Evolutionary conservation across 2,113 vertebrate species (phyloP).

Genomic region (Scomber colias): DNA sequence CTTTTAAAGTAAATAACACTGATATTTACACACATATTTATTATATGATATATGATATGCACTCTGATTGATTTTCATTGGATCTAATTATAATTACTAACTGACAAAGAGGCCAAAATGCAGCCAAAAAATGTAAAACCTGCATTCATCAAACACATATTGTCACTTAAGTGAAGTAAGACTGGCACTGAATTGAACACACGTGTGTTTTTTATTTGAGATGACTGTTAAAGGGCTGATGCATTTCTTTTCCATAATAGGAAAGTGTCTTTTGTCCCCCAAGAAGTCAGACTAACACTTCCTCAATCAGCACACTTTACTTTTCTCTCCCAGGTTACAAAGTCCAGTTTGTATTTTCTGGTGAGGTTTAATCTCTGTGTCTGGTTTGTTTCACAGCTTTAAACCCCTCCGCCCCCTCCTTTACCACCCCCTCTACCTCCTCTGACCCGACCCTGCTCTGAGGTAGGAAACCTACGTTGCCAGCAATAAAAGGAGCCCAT

Average conservation of each 20-base stretch:
- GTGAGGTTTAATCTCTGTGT: constrained; percentile 69
- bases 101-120: neutral
- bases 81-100: neutral
- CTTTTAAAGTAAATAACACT: neutral
- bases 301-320: neutral
- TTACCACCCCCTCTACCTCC: neutral
- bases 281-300: neutral
- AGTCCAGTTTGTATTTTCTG: constrained; percentile 66
- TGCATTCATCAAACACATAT: no score
- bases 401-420: neutral
- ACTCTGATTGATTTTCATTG: neutral
- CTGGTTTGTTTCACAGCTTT: constrained; percentile 64
- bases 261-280: neutral
- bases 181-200: no score
- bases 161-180: neutral
- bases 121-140: no score
- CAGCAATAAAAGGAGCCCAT: constrained; percentile 55
- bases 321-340: constrained; percentile 55
- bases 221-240: no score
- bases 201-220: no score
- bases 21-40: neutral
- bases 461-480: constrained; percentile 51
- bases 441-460: constrained; percentile 5
- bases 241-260: neutral
- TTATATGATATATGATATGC: neutral